Evolutionary conservation across 1,140 invertebrate genomes (phyloP).

Genomic region (Xylocopa sonorina): DNA sequence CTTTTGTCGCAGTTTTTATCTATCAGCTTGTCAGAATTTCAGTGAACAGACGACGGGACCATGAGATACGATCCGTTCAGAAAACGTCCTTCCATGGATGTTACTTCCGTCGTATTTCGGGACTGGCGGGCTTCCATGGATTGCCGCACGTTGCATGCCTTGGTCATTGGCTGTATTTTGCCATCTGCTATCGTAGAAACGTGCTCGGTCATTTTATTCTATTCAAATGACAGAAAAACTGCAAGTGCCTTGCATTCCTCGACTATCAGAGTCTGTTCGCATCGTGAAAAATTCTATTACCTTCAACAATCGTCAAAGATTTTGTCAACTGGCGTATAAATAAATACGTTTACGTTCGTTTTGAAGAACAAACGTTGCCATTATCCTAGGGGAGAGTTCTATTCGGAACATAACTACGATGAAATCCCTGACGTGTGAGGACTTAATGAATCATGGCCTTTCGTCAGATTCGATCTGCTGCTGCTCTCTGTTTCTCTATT

Average conservation of each 20-base stretch:
- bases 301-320: background rate
- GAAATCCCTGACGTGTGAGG: background rate
- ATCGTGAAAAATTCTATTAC: background rate
- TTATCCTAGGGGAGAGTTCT: too few relatives aligned
- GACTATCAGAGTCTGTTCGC: too few relatives aligned
- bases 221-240: background rate
- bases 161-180: slow-evolving; percentile 62
- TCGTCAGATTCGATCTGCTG: background rate
- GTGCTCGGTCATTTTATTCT: background rate
- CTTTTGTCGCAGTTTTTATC: background rate
- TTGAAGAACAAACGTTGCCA: background rate
- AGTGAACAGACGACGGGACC: slow-evolving; percentile 32
- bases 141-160: slow-evolving; percentile 28
- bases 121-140: slow-evolving; percentile 62
- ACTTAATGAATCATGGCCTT: slow-evolving; percentile 7
- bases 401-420: background rate
- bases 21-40: slow-evolving; percentile 10
- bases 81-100: slow-evolving; percentile 54
- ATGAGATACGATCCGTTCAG: slow-evolving; percentile 53
- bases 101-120: slow-evolving; percentile 67
- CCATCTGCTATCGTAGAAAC: slow-evolving; percentile 30
- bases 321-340: background rate
- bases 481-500: background rate
- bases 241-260: background rate
- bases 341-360: background rate